phyloP scores from a whole-genome alignment of 2,888 invertebrate species.

The Clistopyga incitator region DNA sequence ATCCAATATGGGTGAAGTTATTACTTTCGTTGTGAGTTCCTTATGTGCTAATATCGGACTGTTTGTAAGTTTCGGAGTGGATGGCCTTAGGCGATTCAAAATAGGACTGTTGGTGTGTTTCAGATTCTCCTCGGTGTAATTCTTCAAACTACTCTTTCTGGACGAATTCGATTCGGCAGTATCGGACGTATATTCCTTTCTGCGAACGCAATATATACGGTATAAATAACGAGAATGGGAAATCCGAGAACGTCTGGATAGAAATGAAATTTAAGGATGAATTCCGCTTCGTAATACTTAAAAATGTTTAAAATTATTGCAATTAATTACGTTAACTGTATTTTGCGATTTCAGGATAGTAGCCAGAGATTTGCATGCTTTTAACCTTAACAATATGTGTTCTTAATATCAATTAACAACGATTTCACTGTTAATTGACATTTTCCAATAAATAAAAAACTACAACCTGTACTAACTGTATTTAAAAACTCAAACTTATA shows the following conservation, averaged over 20 bases:
- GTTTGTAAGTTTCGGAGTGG: slow-evolving; percentile 78
- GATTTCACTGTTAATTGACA: no score
- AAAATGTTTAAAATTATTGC: no score
- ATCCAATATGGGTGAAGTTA: slow-evolving; percentile 75
- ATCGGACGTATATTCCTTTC: slow-evolving; percentile 76
- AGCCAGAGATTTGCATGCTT: no score
- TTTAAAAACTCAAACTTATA: no score
- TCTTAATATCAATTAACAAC: no score
- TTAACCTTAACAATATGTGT: no score
- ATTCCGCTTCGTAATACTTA: no score
- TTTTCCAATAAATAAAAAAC: no score
- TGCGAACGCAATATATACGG: slow-evolving; percentile 42
- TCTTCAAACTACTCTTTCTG: slow-evolving; percentile 74
- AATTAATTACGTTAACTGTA: no score
- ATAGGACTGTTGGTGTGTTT: slow-evolving; percentile 78
- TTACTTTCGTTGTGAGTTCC: slow-evolving; percentile 71
- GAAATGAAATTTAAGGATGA: no score
- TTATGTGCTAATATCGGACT: slow-evolving; percentile 78
- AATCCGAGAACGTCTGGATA: background rate
- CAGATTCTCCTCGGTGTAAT: slow-evolving; percentile 72
- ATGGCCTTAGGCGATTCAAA: slow-evolving; percentile 74
- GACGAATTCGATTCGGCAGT: slow-evolving; percentile 78
- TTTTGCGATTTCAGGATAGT: no score
- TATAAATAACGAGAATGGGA: background rate
- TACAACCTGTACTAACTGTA: no score